Conservation (phyloP, 2,797 vertebrate genomes). For the Falco berigora region DNA sequence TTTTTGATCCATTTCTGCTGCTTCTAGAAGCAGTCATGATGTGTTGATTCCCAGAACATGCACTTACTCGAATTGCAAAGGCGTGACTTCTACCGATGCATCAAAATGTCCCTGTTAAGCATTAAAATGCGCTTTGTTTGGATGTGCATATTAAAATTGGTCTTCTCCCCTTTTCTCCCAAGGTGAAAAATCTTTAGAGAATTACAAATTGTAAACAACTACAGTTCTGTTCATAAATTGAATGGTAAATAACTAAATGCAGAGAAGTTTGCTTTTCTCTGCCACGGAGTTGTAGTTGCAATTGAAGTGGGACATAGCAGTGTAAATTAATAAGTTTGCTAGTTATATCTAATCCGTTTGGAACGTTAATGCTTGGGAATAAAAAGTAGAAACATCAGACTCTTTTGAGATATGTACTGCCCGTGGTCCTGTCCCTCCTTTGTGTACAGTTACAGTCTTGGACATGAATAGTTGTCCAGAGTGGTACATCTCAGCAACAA, state of each 20-base stretch:
- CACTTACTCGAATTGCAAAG: neutral
- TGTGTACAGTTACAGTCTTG: neutral
- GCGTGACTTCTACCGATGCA: neutral
- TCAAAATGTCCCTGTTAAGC: neutral
- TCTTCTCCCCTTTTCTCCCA: neutral
- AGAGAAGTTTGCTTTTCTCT: neutral
- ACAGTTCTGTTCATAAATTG: neutral
- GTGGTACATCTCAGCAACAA: neutral
- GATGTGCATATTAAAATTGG: accelerated
- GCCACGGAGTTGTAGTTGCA: neutral
- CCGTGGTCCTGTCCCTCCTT: neutral
- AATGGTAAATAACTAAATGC: neutral
- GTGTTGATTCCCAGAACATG: neutral
- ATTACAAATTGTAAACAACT: neutral
- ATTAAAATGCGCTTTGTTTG: neutral
- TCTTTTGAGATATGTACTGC: neutral
- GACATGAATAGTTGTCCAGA: neutral
- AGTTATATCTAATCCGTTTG: neutral
- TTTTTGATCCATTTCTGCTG: conserved; percentile 20
- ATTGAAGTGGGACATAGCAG: neutral
- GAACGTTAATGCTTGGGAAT: neutral
- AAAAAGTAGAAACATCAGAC: neutral
- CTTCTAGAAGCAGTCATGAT: neutral
- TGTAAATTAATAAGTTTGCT: neutral
- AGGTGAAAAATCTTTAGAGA: neutral